A percentile compares a stretch with the other conserved stretches of the same genome.
These are phyloP conservation scores for Myotis brandtii DNA, from an alignment of 2,113 vertebrate species.

Conservation along the genomic window DNA sequence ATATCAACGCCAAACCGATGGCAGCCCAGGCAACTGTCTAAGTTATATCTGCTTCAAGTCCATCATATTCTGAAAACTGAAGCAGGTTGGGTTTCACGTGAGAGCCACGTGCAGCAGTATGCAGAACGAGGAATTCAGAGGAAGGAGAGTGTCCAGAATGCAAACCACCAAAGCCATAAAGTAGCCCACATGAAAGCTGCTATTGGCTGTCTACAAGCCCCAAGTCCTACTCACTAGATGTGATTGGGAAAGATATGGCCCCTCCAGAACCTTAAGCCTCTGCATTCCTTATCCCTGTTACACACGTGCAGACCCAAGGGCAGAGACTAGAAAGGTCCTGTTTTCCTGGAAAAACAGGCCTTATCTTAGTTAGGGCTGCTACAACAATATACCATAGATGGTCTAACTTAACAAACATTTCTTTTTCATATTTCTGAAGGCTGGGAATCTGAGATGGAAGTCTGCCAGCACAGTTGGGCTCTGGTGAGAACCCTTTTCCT, in stretches of 20 bases:
- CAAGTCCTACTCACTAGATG: neutral
- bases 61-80: neutral
- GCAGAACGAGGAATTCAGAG: constrained; percentile 23
- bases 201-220: neutral
- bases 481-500: neutral
- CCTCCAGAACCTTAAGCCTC: neutral
- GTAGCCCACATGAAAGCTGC: neutral
- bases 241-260: neutral
- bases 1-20: neutral
- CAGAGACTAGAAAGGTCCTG: neutral
- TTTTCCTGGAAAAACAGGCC: neutral
- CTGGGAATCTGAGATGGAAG: neutral
- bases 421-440: neutral
- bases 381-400: neutral
- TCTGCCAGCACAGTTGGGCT: neutral
- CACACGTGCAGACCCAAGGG: neutral
- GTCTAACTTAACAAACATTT: neutral
- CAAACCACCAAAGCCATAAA: neutral
- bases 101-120: neutral
- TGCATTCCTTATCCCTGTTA: neutral
- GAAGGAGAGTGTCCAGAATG: neutral
- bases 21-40: neutral
- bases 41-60: neutral
- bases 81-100: neutral
- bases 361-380: neutral